Evolutionary conservation across 2,797 vertebrate genomes (phyloP), one percentile per base, ranked within the genome.

Genomic region (Sebastes variabilis): DNA sequence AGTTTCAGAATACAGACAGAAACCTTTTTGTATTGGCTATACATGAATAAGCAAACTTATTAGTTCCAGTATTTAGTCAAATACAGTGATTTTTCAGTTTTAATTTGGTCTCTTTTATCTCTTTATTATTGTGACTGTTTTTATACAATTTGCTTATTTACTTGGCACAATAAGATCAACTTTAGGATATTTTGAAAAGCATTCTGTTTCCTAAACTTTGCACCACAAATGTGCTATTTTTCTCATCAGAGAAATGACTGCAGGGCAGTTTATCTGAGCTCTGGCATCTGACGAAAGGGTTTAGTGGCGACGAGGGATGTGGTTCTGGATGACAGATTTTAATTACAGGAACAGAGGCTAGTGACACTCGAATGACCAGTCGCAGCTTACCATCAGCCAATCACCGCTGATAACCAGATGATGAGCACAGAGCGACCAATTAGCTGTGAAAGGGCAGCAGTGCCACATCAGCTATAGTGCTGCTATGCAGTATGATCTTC

Each of bases 251-350:
- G 79, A 85, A 88, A 92, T 82, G 79, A 86, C 84, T 81, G 84
- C 90, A 88, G 87, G 91, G 85, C 92, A 92, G 88, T 94, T 96
- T 95, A 96, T 96, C 95, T 92, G 92, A 89, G 91, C 90, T 79
- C 91, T 92, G 90, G 94, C 95, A 95, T 96, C 95, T 95, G 94
- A 95, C 86, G 87, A 90, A 93, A 94, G 92, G 94, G 89, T 95
- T 95, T 95, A 94, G 90, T 82, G 88, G 89, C 88, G 87, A 93
- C 89, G 87, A 88, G 92, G 93, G 87, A 94, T 93, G 93, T 90
- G 92, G 95, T 96, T 96, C 94, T 95, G 95, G 93, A 94, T 96
- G 95, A 94, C 93, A 95, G 95, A 92, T 95, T 96, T 96, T 96
- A 96, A 96, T 96, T 96, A 96, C 93, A 93, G 93, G 93, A 95